Percentiles rank a stretch among this genome's conserved stretches.
These are phyloP conservation scores for Globia sparganii DNA, from an alignment of 2,888 invertebrate species.

Conservation along the genomic window DNA sequence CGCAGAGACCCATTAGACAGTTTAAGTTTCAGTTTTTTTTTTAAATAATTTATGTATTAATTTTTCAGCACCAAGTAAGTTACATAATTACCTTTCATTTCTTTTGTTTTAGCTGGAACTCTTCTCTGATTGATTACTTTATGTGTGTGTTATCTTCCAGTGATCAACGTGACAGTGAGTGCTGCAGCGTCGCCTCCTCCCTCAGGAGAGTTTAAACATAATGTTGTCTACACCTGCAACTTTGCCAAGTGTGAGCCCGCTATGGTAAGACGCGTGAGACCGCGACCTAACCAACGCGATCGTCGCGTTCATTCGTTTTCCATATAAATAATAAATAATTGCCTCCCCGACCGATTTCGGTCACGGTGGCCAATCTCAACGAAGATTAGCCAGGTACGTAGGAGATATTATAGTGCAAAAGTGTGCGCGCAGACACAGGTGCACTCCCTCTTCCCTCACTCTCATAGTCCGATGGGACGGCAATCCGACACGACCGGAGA, in stretches of 20 bases:
- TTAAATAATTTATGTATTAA: background rate
- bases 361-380: no score
- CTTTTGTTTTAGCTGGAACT: background rate
- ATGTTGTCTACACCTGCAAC: conserved; percentile 10
- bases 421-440: no score
- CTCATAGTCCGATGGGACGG: no score
- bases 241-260: conserved; percentile 1
- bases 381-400: no score
- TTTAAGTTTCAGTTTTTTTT: no score
- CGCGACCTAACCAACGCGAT: no score
- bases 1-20: no score
- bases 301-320: background rate
- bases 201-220: background rate
- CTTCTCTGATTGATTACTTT: background rate
- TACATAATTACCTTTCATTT: background rate
- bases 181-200: background rate
- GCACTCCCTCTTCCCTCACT: no score
- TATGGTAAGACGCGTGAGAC: background rate
- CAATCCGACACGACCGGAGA: no score
- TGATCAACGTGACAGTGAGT: background rate
- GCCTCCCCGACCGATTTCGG: no score
- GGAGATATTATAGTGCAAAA: no score
- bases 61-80: conserved; percentile 35
- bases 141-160: background rate
- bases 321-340: background rate